These are phyloP conservation scores for Philotrypesis tridentata DNA, from an alignment of 1,140 invertebrate species.

Conservation along the genomic window DNA sequence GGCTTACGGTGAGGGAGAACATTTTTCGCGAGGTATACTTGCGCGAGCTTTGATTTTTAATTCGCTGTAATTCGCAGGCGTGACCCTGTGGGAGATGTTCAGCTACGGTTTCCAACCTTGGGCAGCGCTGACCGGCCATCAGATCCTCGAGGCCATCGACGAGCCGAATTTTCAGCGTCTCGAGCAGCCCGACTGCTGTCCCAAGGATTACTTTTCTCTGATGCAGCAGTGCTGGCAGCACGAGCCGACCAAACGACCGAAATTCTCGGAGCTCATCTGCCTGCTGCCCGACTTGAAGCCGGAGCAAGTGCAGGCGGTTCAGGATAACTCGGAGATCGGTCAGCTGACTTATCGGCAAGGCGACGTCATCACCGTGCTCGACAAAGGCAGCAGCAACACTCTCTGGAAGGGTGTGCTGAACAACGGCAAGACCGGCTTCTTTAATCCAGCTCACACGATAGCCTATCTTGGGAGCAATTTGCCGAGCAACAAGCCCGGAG, in stretches of 20 bases:
- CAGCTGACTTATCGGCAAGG: conserved; percentile 89
- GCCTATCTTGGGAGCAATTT: conserved; percentile 89
- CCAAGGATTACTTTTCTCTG: conserved; percentile 91
- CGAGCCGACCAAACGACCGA: conserved; percentile 90
- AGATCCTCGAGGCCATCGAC: conserved; percentile 97
- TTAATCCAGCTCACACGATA: conserved; percentile 92
- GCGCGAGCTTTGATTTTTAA: background rate
- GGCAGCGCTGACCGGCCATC: conserved; percentile 94
- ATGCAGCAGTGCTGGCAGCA: conserved; percentile 98
- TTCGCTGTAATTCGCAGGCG: conserved; percentile 62
- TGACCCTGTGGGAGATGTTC: conserved; percentile 99
- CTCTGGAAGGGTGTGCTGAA: conserved; percentile 90
- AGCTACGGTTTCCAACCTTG: conserved; percentile 98
- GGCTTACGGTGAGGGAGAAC: conserved; percentile 83
- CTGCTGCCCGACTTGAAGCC: conserved; percentile 91
- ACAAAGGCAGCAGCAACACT: conserved; percentile 81
- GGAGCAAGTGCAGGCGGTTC: conserved; percentile 89
- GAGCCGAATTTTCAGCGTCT: conserved; percentile 91
- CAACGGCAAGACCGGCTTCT: conserved; percentile 90
- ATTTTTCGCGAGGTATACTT: background rate
- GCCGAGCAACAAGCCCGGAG: conserved; percentile 78
- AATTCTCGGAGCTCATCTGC: conserved; percentile 89
- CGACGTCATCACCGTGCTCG: conserved; percentile 94
- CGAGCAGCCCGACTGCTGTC: conserved; percentile 95
- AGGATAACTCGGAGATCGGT: conserved; percentile 77